Conservation (phyloP, 2,113 vertebrate genomes). For the Carettochelys insculpta region DNA sequence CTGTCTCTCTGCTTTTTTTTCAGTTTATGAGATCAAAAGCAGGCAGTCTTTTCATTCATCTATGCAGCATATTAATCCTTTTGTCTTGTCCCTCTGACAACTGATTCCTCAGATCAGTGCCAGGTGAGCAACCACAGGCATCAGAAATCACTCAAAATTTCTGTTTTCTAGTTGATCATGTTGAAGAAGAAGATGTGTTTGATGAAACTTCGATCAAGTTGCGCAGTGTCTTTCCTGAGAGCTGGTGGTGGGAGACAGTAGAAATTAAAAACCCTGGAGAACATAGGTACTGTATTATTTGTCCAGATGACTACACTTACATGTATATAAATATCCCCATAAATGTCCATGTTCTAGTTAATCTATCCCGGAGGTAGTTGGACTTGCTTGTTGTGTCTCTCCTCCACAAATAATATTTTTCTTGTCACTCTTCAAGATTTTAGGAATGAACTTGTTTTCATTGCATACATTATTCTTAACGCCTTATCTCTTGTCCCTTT, state of each 20-base stretch:
- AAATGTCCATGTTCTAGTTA: neutral
- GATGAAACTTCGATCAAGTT: constrained; percentile 55
- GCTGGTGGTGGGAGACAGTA: constrained; percentile 74
- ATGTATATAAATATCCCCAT: neutral
- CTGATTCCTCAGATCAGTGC: neutral
- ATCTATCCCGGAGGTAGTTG: neutral
- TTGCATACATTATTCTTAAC: neutral
- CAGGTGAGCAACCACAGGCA: neutral
- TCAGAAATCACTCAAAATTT: neutral
- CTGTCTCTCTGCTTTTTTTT: neutral
- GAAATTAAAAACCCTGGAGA: constrained; percentile 39
- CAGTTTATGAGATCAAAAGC: neutral
- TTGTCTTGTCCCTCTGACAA: neutral
- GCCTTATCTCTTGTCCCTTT: constrained; percentile 18
- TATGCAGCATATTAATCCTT: neutral
- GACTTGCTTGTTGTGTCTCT: neutral
- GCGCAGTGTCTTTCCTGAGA: constrained; percentile 79
- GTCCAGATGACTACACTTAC: neutral
- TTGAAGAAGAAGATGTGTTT: constrained; percentile 69
- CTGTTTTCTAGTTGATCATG: constrained; percentile 42
- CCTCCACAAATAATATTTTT: neutral
- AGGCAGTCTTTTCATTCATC: neutral
- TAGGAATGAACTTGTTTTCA: neutral
- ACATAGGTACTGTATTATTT: constrained; percentile 39
- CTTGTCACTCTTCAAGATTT: neutral